Percentiles rank a stretch among this genome's conserved stretches.
Conservation (phyloP, 2,888 invertebrate genomes). For the Amiota minor region DNA sequence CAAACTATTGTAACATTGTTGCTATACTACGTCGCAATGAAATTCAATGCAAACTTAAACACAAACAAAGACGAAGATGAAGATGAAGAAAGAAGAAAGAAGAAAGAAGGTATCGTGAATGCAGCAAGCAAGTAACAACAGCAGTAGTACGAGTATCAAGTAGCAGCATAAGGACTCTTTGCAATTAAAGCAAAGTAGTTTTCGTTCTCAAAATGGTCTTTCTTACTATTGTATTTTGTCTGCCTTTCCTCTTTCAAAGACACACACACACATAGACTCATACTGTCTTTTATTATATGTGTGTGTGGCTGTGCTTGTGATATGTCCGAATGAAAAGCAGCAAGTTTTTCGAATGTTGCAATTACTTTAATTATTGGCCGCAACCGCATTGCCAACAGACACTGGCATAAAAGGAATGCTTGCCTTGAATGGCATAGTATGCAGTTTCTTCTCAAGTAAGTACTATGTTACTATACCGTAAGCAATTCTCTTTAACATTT, state of each 20-base stretch:
- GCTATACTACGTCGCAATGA: neutral
- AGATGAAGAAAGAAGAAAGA: no score
- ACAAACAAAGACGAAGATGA: constrained; percentile 47
- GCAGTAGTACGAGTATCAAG: constrained; percentile 31
- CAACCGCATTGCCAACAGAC: constrained; percentile 60
- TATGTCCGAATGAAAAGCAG: constrained; percentile 37
- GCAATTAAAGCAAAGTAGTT: constrained; percentile 66
- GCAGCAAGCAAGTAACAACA: constrained; percentile 48
- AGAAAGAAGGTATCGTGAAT: no score
- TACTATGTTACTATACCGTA: neutral
- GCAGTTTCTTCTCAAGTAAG: neutral
- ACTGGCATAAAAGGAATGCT: constrained; percentile 9
- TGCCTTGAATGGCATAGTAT: neutral
- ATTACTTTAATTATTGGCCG: constrained; percentile 67
- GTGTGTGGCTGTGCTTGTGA: constrained; percentile 5
- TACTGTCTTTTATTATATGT: neutral
- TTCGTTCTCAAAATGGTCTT: constrained; percentile 65
- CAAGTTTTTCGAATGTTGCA: constrained; percentile 64
- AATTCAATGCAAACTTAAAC: constrained; percentile 37
- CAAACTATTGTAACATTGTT: neutral
- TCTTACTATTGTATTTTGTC: constrained; percentile 53
- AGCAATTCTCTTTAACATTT: constrained; percentile 20
- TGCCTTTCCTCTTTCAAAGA: neutral
- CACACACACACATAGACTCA: constrained; percentile 44
- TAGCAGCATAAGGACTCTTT: constrained; percentile 46